phyloP scores from a whole-genome alignment of 2,797 vertebrate species.

The Intellagama lesueurii region DNA sequence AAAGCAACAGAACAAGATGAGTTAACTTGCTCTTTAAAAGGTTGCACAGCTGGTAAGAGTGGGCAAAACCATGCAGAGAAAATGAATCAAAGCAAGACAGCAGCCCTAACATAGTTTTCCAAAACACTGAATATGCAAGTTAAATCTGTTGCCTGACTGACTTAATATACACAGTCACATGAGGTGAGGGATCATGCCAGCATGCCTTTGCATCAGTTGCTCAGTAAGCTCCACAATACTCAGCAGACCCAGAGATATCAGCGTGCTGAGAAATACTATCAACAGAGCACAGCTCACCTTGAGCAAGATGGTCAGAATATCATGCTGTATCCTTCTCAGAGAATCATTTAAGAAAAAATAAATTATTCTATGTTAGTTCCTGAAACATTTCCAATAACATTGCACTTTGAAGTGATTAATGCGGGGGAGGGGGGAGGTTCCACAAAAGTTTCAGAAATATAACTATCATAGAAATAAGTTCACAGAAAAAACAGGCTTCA shows the following conservation, averaged over 20 bases:
- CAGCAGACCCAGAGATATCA: conserved; percentile 61
- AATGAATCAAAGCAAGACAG: conserved; percentile 64
- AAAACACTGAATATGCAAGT: conserved; percentile 67
- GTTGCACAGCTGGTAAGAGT: conserved; percentile 72
- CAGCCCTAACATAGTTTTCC: conserved; percentile 73
- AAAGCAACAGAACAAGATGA: conserved; percentile 69
- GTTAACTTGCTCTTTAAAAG: conserved; percentile 68
- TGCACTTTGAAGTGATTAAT: neutral
- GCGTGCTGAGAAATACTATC: neutral
- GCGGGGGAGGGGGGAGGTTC: no score
- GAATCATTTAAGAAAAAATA: neutral
- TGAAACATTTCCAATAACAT: neutral
- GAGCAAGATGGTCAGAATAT: neutral
- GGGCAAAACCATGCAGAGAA: conserved; percentile 70
- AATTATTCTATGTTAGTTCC: neutral
- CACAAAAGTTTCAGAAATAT: neutral
- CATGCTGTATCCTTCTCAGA: neutral
- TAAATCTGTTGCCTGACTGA: conserved; percentile 73
- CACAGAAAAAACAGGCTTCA: neutral
- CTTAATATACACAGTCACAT: conserved; percentile 64
- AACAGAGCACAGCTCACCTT: neutral
- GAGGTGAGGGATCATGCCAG: conserved; percentile 58
- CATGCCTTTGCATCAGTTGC: conserved; percentile 53
- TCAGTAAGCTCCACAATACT: conserved; percentile 43
- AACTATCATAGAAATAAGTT: neutral